phyloP scores from a whole-genome alignment of 2,113 vertebrate species.

The Tupaia chinensis region DNA sequence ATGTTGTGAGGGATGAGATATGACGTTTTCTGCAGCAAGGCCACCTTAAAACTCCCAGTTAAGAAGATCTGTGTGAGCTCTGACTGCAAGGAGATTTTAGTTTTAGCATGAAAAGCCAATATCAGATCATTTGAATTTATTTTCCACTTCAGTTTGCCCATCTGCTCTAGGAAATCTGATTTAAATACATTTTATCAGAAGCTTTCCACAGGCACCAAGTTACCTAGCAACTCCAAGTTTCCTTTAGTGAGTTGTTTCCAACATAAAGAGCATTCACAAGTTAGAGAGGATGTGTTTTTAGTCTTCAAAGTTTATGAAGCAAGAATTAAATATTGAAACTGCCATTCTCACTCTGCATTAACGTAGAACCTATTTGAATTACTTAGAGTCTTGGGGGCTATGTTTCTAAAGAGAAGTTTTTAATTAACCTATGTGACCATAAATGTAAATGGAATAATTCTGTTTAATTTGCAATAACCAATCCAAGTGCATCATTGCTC shows the following conservation, averaged over 20 bases:
- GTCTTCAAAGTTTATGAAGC: conserved; percentile 72
- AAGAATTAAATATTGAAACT: conserved; percentile 81
- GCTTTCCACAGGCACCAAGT: conserved; percentile 71
- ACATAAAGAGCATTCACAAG: conserved; percentile 67
- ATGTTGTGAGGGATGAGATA: not conserved
- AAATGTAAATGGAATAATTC: conserved; percentile 76
- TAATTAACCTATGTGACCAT: conserved; percentile 80
- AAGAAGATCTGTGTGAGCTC: conserved; percentile 31
- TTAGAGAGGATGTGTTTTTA: conserved; percentile 71
- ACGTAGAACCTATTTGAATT: conserved; percentile 73
- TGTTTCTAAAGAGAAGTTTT: conserved; percentile 78
- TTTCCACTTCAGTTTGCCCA: conserved; percentile 79
- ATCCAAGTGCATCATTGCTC: conserved; percentile 45
- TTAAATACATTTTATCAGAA: conserved; percentile 79
- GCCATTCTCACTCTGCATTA: conserved; percentile 69
- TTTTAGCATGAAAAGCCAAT: conserved; percentile 72
- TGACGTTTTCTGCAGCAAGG: not conserved
- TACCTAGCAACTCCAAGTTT: conserved; percentile 78
- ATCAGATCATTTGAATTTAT: conserved; percentile 76
- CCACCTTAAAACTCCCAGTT: not conserved
- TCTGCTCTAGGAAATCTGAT: conserved; percentile 80
- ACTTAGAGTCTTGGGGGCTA: conserved; percentile 66
- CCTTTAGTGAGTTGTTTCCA: conserved; percentile 60
- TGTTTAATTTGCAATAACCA: conserved; percentile 71
- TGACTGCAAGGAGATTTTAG: conserved; percentile 59